Percentiles rank a stretch among this genome's conserved stretches.
These are phyloP conservation scores for Antennarius maculatus DNA, from an alignment of 2,797 vertebrate species.

Conservation along the genomic window DNA sequence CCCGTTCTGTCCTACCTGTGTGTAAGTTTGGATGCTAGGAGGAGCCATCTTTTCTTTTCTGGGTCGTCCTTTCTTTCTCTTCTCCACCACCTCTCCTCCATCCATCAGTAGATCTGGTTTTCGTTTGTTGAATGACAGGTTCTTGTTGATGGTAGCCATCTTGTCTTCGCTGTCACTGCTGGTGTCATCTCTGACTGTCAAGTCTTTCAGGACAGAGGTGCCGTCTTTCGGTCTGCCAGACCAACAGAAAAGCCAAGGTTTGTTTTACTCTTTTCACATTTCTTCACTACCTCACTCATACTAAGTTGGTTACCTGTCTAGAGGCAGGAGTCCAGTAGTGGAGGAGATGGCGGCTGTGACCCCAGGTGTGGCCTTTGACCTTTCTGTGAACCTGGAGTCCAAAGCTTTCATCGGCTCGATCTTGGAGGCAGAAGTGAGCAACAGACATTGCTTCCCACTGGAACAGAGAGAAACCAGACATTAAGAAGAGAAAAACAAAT, in stretches of 20 bases:
- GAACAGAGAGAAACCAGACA: constrained; percentile 44
- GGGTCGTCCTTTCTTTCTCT: constrained; percentile 95
- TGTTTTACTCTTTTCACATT: neutral
- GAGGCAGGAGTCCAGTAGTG: constrained; percentile 78
- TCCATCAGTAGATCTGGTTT: constrained; percentile 88
- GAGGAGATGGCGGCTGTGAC: constrained; percentile 81
- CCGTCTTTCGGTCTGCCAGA: constrained; percentile 85
- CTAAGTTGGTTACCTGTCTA: constrained; percentile 84
- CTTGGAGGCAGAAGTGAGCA: constrained; percentile 85
- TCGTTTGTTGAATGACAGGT: constrained; percentile 85
- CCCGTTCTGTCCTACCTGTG: constrained; percentile 71
- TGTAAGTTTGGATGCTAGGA: constrained; percentile 81
- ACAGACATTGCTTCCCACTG: constrained; percentile 74
- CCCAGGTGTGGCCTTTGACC: constrained; percentile 95
- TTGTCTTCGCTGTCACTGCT: constrained; percentile 98
- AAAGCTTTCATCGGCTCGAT: constrained; percentile 98
- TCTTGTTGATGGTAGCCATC: constrained; percentile 86
- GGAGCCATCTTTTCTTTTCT: constrained; percentile 92
- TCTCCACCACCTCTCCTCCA: constrained; percentile 90
- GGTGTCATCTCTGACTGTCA: constrained; percentile 89
- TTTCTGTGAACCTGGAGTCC: constrained; percentile 96
- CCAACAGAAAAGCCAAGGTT: rapidly evolving
- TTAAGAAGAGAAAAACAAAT: neutral
- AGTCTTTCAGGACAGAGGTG: constrained; percentile 82
- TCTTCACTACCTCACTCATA: neutral